Base-by-base conservation (phyloP, 2,113 vertebrate genomes). In the Microtus pennsylvanicus region DNA sequence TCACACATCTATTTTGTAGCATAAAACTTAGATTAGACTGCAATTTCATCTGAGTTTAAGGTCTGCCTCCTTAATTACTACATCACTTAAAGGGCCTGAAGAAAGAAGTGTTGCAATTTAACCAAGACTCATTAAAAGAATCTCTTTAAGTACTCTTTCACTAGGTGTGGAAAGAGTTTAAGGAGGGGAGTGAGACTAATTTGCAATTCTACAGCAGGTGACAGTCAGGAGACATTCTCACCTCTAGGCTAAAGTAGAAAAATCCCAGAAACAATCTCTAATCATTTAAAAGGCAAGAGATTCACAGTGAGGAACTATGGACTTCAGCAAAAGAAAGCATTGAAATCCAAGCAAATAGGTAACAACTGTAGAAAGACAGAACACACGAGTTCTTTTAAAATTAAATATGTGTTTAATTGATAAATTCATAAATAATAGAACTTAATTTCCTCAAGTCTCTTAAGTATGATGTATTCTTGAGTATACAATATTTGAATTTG, bases 1-100 rank as follows among this genome's bases (percentile, higher is more conserved):
- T 94, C 24, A 81, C 26, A 33, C 4, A 93, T 45, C 35, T 86
- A 91, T 86, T 94, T 91, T 58, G 50, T 45, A 87, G 35, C 69
- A 90, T 87, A 67, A 93, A 81, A 12, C 35, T 87, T 74, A 93
- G 78, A 87, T 83, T 90, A 69, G 55, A 96, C 74, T 87, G 4
- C 19, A 78, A 82, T 63, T 75, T 91, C 26, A 85, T 88, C 35
- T 77, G 50, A 85, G 17, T 38, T 35, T 80, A 58, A 88, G 30
- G 50, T 88, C 50, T 87, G 17, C 42, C 86, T 88, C 90, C 86
- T 87, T 95, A 92, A 92, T 94, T 94, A 69, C 70, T 86, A n/a
- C 10, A 86, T 63, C 63, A 75, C 26, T 87, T 87, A 87, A 75
- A 90, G 89, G 33, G 10, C 1, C 38, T 95, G 33, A 22, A 86